Percentiles rank a stretch among this genome's conserved stretches.
phyloP scores from a whole-genome alignment of 2,113 vertebrate species.

The Lontra canadensis region DNA sequence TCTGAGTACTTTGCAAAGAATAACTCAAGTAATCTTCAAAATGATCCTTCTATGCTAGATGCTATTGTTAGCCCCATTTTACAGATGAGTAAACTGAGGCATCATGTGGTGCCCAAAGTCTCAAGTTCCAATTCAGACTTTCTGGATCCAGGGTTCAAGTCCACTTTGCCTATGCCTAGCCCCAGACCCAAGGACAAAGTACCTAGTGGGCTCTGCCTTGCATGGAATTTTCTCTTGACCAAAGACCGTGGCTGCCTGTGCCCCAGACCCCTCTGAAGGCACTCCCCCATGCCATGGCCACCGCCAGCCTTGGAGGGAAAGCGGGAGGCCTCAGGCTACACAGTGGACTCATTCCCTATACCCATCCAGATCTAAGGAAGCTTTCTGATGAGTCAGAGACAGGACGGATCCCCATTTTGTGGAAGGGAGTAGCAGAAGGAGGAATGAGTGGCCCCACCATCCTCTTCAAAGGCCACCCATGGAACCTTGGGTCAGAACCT shows the following conservation, averaged over 20 bases:
- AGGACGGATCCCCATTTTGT: neutral
- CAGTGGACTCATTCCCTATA: neutral
- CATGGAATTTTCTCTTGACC: slow-evolving; percentile 59
- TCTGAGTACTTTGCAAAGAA: neutral
- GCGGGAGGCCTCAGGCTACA: slow-evolving; percentile 9
- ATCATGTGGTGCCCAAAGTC: neutral
- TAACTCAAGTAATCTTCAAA: neutral
- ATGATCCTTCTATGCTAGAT: neutral
- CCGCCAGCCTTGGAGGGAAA: slow-evolving; percentile 24
- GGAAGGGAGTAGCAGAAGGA: neutral
- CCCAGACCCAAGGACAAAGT: neutral
- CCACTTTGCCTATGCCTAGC: neutral
- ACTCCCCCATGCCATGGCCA: neutral
- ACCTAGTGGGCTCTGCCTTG: neutral
- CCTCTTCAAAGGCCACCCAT: neutral
- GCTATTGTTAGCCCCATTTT: neutral
- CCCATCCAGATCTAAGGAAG: neutral
- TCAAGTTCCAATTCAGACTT: neutral
- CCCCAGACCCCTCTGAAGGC: slow-evolving; percentile 21
- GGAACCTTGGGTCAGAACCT: neutral
- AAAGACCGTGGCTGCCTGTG: slow-evolving; percentile 50
- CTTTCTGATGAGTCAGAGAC: neutral
- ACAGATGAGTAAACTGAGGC: neutral
- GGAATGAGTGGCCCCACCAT: neutral
- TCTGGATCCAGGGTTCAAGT: neutral